Evolutionary conservation across 2,888 invertebrate genomes (phyloP), one percentile per base, ranked within the genome.

Genomic region (Orgyia antiqua): DNA sequence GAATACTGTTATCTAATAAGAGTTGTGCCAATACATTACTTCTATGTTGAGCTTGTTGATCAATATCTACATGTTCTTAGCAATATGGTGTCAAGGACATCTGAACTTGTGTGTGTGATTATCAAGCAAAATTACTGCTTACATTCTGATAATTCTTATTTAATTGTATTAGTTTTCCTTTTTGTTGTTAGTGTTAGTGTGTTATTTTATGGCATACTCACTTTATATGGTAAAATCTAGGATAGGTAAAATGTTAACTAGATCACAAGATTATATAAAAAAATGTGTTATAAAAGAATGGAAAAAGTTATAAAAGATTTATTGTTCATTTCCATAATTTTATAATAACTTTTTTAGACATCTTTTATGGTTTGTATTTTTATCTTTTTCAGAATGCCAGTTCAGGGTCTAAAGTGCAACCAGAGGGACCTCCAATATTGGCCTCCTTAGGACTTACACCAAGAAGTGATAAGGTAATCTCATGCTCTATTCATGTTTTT

Each of bases 381-480:
- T 37, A 11, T 21, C 24, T 10, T 37, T 83, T 83, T 50, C 79
- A 86, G 86, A 69, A 66, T 66, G 66, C 58, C 9, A 61, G 49
- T 9, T 42, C 56, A 21, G 58, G 72, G 34, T 68, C 46, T 45
- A 86, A 83, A 61, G 29, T 79, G 11, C 87, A 83, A 44, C 79
- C 82, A 8, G 87, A 86, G 64, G 87, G 87, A 23, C 87, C 87
- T 24, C 87, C 87, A 26, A 87, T 87, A 51, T 68, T 87, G 74
- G 82, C 87, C 42, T 87, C 87, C 21, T 44, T 87, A 67, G 87
- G 87, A 30, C 82, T 87, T 49, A 87, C 87, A 53, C 87, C 87
- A 29, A 71, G 82, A 57, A 87, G 84, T 77, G 87, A 87, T 74
- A 87, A 87, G 87, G 87, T 87, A 79, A 6, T 15, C 15, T 15